Base-by-base conservation (phyloP, 1,140 invertebrate genomes). In the Lepidurus couesii region DNA sequence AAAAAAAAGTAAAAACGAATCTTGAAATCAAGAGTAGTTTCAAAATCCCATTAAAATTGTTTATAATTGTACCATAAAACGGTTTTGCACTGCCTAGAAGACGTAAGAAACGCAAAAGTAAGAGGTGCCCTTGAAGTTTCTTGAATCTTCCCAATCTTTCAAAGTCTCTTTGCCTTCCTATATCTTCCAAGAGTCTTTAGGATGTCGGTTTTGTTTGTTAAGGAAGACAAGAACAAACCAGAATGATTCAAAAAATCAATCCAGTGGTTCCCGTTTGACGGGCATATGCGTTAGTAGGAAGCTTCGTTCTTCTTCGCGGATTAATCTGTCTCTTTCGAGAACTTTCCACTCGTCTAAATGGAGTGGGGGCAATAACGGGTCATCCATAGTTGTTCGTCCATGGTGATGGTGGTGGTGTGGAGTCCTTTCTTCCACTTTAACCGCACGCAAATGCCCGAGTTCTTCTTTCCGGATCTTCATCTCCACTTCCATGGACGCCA, bases 211-310 rank as follows among this genome's bases (percentile, higher is more conserved):
- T 3, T 34, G 34, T 34, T 34, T 34, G 34, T 34, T 34, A 34
- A 34, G 2, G 2, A 34, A 4, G 34, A 34, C 34, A 65, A 65
- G 21, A 65, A 65, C 45, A 11, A 65, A n/a, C 53, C 21, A 21
- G 9, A 65, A 9, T n/a, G 53, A 1, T 65, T 1, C 2, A 34
- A 34, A 34, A 34, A 34, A 34, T 65, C 53, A 65, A 65, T 65
- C 53, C 16, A 65, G 53, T 16, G 53, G 53, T 65, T 65, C 53
- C 53, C 53, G 53, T 65, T 65, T 65, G 53, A 65, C 53, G 53
- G 53, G 53, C 21, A 65, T 65, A 7, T 65, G 53, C 21, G 53
- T 65, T 65, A 65, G 21, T 10, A 65, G 53, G 21, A 65, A 65
- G 53, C 21, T 65, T 65, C 53, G 53, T 65, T 65, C 53, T 65